Evolutionary conservation across 2,113 vertebrate species (phyloP).

Genomic region (Mionectes macconnelli): DNA sequence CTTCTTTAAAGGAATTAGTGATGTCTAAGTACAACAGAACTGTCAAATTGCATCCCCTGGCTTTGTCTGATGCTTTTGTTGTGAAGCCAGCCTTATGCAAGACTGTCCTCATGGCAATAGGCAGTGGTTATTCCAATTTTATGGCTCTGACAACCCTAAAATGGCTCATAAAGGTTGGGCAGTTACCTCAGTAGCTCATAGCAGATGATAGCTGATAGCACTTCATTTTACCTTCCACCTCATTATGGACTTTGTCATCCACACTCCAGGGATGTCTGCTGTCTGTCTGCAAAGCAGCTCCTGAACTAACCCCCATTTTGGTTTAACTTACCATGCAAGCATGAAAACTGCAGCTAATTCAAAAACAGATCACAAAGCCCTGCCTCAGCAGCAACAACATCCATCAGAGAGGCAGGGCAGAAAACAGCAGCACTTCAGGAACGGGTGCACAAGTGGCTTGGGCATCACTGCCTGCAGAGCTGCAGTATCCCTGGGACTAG

Average conservation of each 20-base stretch:
- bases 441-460: rapidly evolving
- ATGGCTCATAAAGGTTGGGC: background rate
- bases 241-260: background rate
- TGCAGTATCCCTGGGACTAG: background rate
- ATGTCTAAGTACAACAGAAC: constrained; percentile 27
- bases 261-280: background rate
- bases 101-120: background rate
- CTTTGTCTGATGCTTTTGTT: background rate
- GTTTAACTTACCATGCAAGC: background rate
- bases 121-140: background rate
- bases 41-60: background rate
- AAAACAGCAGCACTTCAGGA: background rate
- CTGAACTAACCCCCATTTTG: background rate
- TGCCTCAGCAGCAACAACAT: background rate
- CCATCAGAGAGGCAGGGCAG: background rate
- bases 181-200: background rate
- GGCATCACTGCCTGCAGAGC: background rate
- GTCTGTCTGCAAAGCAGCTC: background rate
- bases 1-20: constrained; percentile 52
- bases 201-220: background rate
- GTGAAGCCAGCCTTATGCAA: background rate
- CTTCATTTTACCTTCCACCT: background rate
- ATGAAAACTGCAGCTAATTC: background rate
- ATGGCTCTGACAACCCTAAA: background rate
- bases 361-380: background rate